Base-by-base conservation (phyloP, 92 coral and sea anemone species). In the Heteractis magnifica region DNA sequence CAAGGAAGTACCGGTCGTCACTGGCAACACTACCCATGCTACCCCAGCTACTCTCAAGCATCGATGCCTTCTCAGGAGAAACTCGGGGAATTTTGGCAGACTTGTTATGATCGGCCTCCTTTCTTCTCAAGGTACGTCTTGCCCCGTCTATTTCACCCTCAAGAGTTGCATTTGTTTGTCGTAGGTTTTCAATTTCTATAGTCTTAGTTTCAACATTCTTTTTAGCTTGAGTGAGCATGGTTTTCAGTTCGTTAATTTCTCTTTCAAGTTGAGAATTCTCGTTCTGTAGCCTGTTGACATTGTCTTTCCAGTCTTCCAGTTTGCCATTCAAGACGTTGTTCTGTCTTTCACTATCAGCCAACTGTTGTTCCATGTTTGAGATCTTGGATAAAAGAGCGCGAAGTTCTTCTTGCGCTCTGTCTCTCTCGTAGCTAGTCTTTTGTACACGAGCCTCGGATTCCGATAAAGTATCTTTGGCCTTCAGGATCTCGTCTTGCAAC, bases 241-340 rank as follows among this genome's bases (percentile, higher is more conserved):
- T 82, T 65, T 85, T 93, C 9, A 91, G 88, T 34, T 92, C 92
- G 5, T 84, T 71, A 13, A 92, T 91, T 75, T 93, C 97, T 71
- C 77, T 90, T 72, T 93, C 94, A 72, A 87, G 91, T 14, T 85
- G 15, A 7, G 87, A 34, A 12, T 79, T 84, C 11, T 93, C 98
- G 52, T 85, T 91, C 56, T 89, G 86, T 72, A 91, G 79, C 51
- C 91, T 82, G 48, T 81, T 81, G n/a, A 89, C 84, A 4, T 87
- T 89, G 19, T 93, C 94, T 77, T 89, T 91, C 94, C 94, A 89
- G 13, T 91, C 97, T 14, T 93, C 88, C n/a, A 93, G 83, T 80
- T 91, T 91, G 82, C 84, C 94, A 19, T 81, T 87, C 12, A 92
- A 79, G 4, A 87, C 72, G 75, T 85, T 91, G 58, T 75, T 90